phyloP scores from a whole-genome alignment of 1,140 invertebrate genomes.

The Bombus huntii region DNA sequence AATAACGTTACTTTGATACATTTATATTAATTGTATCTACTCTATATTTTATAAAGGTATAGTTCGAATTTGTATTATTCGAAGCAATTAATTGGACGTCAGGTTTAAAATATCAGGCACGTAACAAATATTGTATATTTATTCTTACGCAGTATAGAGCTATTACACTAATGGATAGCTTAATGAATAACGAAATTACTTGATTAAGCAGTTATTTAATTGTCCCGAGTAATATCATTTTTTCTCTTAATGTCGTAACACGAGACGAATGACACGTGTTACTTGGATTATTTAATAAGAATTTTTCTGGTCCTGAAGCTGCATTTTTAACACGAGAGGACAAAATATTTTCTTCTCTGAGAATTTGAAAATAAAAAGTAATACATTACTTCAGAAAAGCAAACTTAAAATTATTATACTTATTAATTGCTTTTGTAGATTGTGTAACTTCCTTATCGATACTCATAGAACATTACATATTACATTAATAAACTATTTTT shows the following conservation, averaged over 20 bases:
- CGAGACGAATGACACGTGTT: not conserved
- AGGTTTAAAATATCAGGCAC: not conserved
- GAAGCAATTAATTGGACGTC: not conserved
- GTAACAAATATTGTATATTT: not conserved
- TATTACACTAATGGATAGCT: not conserved
- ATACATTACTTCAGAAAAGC: too few species aligned
- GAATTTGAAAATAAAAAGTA: too few species aligned
- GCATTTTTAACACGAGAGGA: too few species aligned
- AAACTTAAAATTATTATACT: too few species aligned
- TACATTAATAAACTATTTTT: not conserved
- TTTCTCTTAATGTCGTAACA: not conserved
- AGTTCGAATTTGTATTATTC: not conserved
- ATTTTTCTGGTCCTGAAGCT: not conserved
- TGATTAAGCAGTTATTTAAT: slow-evolving; percentile 3
- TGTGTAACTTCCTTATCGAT: not conserved
- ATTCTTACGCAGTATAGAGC: too few species aligned
- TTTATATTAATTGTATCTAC: not conserved
- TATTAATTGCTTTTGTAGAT: too few species aligned
- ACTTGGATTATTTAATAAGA: not conserved
- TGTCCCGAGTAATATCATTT: not conserved
- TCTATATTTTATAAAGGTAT: not conserved
- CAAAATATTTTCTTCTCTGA: too few species aligned
- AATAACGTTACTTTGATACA: not conserved
- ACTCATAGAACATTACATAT: not conserved
- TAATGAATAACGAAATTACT: not conserved